A percentile compares a stretch with the other conserved stretches of the same genome.
These are phyloP conservation scores for Semotilus atromaculatus DNA, from an alignment of 2,797 vertebrate genomes.

Conservation along the genomic window DNA sequence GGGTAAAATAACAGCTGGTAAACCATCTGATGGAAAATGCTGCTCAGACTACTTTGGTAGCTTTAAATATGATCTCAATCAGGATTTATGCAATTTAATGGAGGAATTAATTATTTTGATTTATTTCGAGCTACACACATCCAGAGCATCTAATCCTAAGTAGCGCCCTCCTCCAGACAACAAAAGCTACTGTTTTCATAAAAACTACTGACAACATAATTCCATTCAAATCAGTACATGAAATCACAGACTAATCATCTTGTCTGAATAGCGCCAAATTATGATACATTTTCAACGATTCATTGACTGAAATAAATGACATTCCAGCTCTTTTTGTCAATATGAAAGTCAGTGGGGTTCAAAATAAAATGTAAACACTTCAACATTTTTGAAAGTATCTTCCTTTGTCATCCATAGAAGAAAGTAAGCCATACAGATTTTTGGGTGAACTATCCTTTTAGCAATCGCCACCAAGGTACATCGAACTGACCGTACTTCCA, in stretches of 20 bases:
- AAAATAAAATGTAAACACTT: neutral
- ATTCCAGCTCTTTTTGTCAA: neutral
- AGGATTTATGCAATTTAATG: too few relatives aligned
- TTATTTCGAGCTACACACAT: neutral
- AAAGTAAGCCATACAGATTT: neutral
- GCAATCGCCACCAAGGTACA: neutral
- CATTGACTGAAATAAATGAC: neutral
- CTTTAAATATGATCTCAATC: neutral
- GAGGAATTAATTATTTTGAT: neutral
- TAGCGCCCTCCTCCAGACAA: neutral
- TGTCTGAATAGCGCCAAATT: neutral
- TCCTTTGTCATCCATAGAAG: neutral
- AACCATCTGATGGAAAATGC: neutral
- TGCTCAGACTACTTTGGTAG: neutral
- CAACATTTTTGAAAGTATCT: neutral
- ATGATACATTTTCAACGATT: neutral
- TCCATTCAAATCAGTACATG: neutral
- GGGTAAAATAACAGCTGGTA: constrained; percentile 3
- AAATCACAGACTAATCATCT: neutral
- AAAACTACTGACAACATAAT: neutral
- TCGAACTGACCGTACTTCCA: neutral
- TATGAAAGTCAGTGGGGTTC: neutral
- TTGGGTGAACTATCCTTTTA: neutral
- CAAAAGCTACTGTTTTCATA: neutral
- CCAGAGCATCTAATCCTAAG: neutral